Evolutionary conservation across 2,113 vertebrate species (phyloP), one percentile per base, ranked within the genome.

Genomic region (Vanacampus margaritifer): DNA sequence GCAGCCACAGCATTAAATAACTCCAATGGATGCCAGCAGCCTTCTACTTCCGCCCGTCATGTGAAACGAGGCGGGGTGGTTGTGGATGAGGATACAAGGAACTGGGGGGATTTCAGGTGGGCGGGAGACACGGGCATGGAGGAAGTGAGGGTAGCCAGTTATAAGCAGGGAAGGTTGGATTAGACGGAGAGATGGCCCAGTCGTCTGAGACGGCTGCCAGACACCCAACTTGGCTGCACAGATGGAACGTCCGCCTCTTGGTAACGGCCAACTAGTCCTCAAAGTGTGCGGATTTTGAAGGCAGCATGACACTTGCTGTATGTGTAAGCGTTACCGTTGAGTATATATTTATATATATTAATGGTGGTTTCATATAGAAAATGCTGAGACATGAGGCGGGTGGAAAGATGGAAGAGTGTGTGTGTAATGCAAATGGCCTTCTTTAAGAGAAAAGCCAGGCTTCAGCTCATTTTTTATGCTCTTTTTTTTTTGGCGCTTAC

Each of bases 201-300:
- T 24, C 54, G 75, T 85, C 84, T 58, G 75, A 74, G 69, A 73
- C 82, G 80, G 64, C 74, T 93, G 91, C 89, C 91, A 90, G 87
- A 80, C 76, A 80, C 67, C 76, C 78, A 71, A 80, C 87, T 86
- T 91, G 84, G 85, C 88, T 84, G 86, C 87, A 91, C 93, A 94
- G 92, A 94, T 94, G 92, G 91, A 90, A 81, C 82, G 72, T 74
- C 72, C 19, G 79, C 89, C 87, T 77, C 87, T 76, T 73, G 84
- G 75, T 72, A 69, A 81, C 85, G 81, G 87, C 81, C 85, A 79
- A 81, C 65, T 84, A 89, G 82, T 69, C 11, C 14, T 78, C 61
- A 41, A 45, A 72, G 62, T 61, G 43, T 79, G 76, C 43, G 59
- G 54, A 68, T 63, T 79, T 68, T 69, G 53, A 45, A 70, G 64